Conservation (phyloP, 2,888 invertebrate genomes). For the Parthenolecanium corni region DNA sequence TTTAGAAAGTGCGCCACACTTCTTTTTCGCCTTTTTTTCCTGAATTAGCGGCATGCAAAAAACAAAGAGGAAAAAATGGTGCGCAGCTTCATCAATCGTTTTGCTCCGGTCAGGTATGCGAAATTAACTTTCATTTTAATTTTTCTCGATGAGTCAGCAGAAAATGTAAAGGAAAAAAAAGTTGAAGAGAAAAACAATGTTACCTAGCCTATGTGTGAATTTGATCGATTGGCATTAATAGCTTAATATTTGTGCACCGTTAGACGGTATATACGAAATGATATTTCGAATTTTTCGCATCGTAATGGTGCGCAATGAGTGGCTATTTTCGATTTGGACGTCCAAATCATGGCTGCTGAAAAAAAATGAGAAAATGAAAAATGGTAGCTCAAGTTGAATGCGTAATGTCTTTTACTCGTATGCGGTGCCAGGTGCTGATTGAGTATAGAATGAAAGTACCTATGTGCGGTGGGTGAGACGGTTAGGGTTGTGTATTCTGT, state of each 20-base stretch:
- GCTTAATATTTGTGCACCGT: conserved; percentile 15
- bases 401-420: too few species aligned
- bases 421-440: too few species aligned
- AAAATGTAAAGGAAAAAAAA: not conserved
- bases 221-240: conserved; percentile 18
- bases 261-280: not conserved
- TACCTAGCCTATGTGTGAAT: conserved; percentile 15
- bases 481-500: too few species aligned
- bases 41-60: conserved; percentile 11
- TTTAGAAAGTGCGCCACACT: conserved; percentile 21
- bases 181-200: not conserved
- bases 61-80: not conserved
- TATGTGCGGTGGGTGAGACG: too few species aligned
- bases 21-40: too few species aligned
- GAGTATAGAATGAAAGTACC: too few species aligned
- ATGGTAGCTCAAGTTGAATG: too few species aligned
- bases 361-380: too few species aligned
- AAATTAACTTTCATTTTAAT: conserved; percentile 23
- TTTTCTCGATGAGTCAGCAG: conserved; percentile 18
- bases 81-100: conserved; percentile 16
- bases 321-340: too few species aligned
- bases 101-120: not conserved
- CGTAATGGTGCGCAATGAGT: too few species aligned
- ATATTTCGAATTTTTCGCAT: too few species aligned
- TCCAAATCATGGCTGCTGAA: too few species aligned